Percentiles rank a stretch among this genome's conserved stretches.
Conservation (phyloP, 2,113 vertebrate species). For the Peromyscus californicus region DNA sequence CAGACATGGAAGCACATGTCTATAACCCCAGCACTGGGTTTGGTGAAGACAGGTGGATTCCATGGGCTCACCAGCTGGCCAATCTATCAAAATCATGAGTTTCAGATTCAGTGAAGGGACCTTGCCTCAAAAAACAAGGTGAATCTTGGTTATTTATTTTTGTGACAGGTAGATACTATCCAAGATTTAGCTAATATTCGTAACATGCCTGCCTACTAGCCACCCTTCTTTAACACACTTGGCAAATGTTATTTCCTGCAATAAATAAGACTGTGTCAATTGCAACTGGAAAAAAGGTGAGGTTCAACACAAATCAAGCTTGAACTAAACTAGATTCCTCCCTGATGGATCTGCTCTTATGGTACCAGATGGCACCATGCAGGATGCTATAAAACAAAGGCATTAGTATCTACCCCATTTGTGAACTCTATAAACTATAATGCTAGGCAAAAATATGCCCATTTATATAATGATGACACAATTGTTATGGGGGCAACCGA, state of each 20-base stretch:
- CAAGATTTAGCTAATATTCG: neutral
- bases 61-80: neutral
- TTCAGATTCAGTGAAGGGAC: neutral
- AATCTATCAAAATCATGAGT: neutral
- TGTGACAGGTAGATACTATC: neutral
- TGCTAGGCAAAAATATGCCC: neutral
- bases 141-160: neutral
- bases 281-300: neutral
- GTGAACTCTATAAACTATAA: neutral
- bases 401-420: neutral
- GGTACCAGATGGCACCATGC: neutral
- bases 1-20: neutral
- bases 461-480: neutral
- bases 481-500: neutral
- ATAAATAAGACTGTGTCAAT: neutral
- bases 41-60: neutral
- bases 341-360: neutral
- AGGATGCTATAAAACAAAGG: neutral
- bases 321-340: neutral
- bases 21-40: neutral
- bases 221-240: neutral
- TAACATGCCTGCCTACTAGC: conserved; percentile 17
- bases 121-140: neutral
- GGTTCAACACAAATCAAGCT: neutral
- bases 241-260: conserved; percentile 1